phyloP scores from a whole-genome alignment of 1,140 invertebrate species.

The Tetranychus cinnabarinus region DNA sequence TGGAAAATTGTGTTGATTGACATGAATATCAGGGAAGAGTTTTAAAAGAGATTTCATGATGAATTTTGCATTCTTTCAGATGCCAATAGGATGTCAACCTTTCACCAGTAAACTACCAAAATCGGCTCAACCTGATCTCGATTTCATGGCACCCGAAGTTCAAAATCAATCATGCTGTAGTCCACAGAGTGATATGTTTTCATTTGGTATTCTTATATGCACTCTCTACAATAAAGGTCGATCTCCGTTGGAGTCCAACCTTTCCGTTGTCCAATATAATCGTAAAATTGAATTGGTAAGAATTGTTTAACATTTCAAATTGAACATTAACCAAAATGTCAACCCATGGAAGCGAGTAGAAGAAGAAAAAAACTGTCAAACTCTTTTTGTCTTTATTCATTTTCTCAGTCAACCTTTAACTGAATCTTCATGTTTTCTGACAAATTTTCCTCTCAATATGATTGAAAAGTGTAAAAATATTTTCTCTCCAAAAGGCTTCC shows the following conservation, averaged over 20 bases:
- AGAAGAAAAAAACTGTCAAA: too few species aligned
- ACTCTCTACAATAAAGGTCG: conserved; percentile 72
- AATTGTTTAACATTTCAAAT: conserved; percentile 11
- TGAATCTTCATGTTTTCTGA: too few species aligned
- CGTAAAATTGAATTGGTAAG: conserved; percentile 75
- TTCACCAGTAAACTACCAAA: conserved; percentile 73
- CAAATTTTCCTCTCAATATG: too few species aligned
- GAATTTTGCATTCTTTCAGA: conserved; percentile 20
- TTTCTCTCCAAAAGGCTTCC: too few species aligned
- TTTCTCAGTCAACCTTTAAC: too few species aligned
- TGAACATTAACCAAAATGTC: too few species aligned
- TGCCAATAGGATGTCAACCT: conserved; percentile 35
- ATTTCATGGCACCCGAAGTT: conserved; percentile 73
- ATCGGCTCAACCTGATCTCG: conserved; percentile 69
- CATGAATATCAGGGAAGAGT: too few species aligned
- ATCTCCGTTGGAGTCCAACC: conserved; percentile 54
- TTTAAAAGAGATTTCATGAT: too few species aligned
- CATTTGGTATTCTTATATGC: conserved; percentile 71
- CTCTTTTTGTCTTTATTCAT: too few species aligned
- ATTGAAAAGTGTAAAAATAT: too few species aligned
- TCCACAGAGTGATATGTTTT: conserved; percentile 79
- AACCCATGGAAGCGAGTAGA: too few species aligned
- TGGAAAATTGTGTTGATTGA: too few species aligned
- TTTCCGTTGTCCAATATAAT: conserved; percentile 56
- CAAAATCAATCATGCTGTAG: conserved; percentile 57